phyloP scores from a whole-genome alignment of 2,888 invertebrate genomes.

The Dorcus parallelipipedus region DNA sequence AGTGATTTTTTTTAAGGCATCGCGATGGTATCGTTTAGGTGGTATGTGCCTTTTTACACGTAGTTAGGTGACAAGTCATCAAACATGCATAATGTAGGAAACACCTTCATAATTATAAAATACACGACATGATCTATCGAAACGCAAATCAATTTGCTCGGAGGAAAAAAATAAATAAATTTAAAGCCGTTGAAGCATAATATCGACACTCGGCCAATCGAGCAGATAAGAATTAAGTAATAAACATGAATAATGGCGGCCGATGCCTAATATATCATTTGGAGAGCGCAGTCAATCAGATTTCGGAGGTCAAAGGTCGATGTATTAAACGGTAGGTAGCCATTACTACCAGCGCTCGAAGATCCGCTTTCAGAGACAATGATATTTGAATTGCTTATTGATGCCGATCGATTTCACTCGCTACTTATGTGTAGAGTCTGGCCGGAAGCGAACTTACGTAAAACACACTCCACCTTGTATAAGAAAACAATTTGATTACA shows the following conservation, averaged over 20 bases:
- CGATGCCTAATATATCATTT: constrained; percentile 13
- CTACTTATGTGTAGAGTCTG: too few relatives aligned
- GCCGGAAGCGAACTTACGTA: too few relatives aligned
- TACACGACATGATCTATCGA: not conserved
- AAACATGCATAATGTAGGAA: too few relatives aligned
- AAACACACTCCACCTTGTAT: too few relatives aligned
- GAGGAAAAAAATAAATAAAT: not conserved
- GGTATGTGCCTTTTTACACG: too few relatives aligned
- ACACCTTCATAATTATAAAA: too few relatives aligned
- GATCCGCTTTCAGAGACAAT: constrained; percentile 10
- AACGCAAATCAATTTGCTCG: not conserved
- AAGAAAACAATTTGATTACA: too few relatives aligned
- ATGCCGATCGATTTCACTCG: too few relatives aligned
- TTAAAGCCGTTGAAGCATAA: constrained; percentile 1
- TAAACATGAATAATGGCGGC: constrained; percentile 11
- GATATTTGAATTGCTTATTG: constrained; percentile 2
- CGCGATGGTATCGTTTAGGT: too few relatives aligned
- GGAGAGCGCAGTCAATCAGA: constrained; percentile 13
- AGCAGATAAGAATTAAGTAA: constrained; percentile 9
- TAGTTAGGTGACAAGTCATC: too few relatives aligned
- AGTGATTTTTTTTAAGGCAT: too few relatives aligned
- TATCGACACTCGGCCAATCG: constrained; percentile 7
- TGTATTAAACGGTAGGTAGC: constrained; percentile 15
- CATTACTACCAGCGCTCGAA: constrained; percentile 5
- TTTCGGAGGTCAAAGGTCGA: constrained; percentile 15